Base-by-base conservation (phyloP, 2,113 vertebrate species). In the Etheostoma spectabile region DNA sequence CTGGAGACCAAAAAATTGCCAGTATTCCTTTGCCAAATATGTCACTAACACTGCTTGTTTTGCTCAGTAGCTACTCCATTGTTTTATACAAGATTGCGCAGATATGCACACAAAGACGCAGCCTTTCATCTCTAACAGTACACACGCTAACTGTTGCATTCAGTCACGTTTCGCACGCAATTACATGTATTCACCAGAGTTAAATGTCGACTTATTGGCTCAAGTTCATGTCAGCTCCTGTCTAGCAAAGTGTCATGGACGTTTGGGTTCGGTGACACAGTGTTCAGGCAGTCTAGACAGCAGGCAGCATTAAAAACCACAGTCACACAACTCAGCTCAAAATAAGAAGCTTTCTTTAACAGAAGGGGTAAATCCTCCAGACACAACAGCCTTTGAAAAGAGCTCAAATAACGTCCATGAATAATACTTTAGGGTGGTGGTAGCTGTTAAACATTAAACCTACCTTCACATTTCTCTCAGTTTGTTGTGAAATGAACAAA, bases 301-400 rank as follows among this genome's bases (percentile, higher is more conserved):
- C 56, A 46, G 55, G 62, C 66, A 75, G 42, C 62, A 30, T 55
- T 52, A 74, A 82, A 74, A 81, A 67, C 24, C 6, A 48, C 49
- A 86, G 88, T 92, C 85, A 94, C 85, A 88, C 80, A 83, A 68
- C 78, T 89, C 80, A 78, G 92, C 84, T 94, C 88, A 92, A 83
- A 88, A 80, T 92, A 91, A 92, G 89, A 64, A 88, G 89, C 85
- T 92, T 92, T 92, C 64, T 88, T n/a, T 18, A 78, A 70, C 74
- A 81, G 22, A 13, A 55, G 60, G 53, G 65, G 12, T 62, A 88
- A 91, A 86, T 87, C 77, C 80, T 83, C 51, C 65, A 72, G 65
- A 88, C 67, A 87, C 70, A 65, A 81, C 73, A 75, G 66, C 69
- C 48, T n/a, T 33, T 42, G 55, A 71, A 80, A 81, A 63, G 21